phyloP scores from a whole-genome alignment of 2,888 invertebrate genomes.

The Lumbricus terrestris region DNA sequence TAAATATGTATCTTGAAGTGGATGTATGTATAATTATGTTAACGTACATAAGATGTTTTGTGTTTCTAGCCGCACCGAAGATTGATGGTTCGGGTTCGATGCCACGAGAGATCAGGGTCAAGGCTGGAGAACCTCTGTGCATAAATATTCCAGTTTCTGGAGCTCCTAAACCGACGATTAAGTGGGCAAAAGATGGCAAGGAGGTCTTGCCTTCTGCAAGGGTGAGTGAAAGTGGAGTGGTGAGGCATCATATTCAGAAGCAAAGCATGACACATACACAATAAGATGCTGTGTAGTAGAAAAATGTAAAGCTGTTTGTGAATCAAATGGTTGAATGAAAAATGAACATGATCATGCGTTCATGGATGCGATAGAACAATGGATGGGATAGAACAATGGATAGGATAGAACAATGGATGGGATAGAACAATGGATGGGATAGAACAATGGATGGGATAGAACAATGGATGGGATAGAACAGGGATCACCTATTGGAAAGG shows the following conservation, averaged over 20 bases:
- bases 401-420: too few species aligned
- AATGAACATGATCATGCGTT: not conserved
- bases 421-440: too few species aligned
- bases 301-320: too few species aligned
- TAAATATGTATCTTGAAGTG: too few species aligned
- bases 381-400: not conserved
- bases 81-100: constrained; percentile 79
- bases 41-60: not conserved
- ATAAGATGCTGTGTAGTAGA: not conserved
- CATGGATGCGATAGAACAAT: not conserved
- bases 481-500: too few species aligned
- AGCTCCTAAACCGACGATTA: constrained; percentile 85
- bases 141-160: constrained; percentile 90
- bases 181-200: constrained; percentile 69
- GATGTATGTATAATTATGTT: too few species aligned
- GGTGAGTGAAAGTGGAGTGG: constrained; percentile 11
- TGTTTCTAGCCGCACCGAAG: constrained; percentile 77
- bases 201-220: constrained; percentile 20
- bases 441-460: too few species aligned
- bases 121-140: constrained; percentile 93
- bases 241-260: not conserved
- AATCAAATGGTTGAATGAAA: not conserved
- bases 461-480: too few species aligned
- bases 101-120: constrained; percentile 88
- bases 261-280: too few species aligned